Conservation (phyloP, 2,888 invertebrate species). For the Polietes domitor region DNA sequence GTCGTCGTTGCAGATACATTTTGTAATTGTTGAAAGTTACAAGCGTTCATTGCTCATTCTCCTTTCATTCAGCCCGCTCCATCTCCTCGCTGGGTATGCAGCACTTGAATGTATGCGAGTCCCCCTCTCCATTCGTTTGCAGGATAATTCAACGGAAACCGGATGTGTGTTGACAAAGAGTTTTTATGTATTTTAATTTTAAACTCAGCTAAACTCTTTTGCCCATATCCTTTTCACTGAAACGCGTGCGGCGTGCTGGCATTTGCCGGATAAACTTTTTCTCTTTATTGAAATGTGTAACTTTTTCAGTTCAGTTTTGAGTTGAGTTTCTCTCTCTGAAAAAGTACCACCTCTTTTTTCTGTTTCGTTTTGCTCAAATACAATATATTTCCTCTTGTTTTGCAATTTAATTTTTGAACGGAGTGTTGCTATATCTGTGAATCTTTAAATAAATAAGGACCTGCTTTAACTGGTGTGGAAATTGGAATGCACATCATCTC, state of each 20-base stretch:
- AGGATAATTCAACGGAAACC: constrained; percentile 50
- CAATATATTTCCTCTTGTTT: no score
- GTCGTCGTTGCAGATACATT: constrained; percentile 13
- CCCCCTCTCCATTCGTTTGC: not conserved
- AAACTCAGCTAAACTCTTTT: constrained; percentile 25
- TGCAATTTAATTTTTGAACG: no score
- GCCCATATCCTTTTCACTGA: not conserved
- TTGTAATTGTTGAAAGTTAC: constrained; percentile 21
- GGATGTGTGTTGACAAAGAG: constrained; percentile 49
- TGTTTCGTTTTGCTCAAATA: no score
- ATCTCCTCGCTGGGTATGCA: not conserved
- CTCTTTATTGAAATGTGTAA: constrained; percentile 7
- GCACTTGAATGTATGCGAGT: not conserved
- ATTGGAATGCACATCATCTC: not conserved
- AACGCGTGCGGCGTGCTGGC: not conserved
- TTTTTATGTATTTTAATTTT: constrained; percentile 45
- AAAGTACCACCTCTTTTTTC: constrained; percentile 2
- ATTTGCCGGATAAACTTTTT: constrained; percentile 26
- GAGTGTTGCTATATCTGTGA: no score
- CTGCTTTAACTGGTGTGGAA: no score
- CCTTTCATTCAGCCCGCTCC: not conserved
- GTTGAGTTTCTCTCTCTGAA: not conserved
- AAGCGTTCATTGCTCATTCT: not conserved
- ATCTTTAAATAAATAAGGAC: no score
- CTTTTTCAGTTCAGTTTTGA: constrained; percentile 7